phyloP scores from a whole-genome alignment of 2,888 invertebrate species.

The Drosophila incognita region DNA sequence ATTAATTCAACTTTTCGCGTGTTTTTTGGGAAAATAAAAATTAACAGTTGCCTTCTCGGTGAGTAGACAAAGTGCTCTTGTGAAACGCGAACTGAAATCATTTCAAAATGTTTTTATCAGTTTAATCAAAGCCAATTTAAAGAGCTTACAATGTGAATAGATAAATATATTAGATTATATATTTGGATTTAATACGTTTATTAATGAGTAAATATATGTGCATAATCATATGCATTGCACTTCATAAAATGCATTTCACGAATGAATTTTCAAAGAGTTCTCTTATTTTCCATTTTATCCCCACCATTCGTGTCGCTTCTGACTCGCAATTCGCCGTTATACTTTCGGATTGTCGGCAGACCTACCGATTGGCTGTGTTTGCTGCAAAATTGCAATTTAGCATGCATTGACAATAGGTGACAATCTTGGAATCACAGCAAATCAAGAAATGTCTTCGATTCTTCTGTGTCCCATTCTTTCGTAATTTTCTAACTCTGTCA shows the following conservation, averaged over 20 bases:
- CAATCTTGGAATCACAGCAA: background rate
- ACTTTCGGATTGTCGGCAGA: background rate
- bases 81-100: background rate
- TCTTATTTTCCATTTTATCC: background rate
- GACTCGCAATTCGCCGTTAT: background rate
- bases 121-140: background rate
- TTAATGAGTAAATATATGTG: background rate
- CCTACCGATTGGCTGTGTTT: background rate
- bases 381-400: background rate
- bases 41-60: background rate
- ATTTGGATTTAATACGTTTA: background rate
- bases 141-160: background rate
- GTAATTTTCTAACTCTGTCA: background rate
- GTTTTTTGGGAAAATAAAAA: background rate
- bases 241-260: background rate
- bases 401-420: background rate
- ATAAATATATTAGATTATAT: background rate
- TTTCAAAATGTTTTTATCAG: background rate
- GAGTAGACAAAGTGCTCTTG: background rate
- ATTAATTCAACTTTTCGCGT: background rate
- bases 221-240: background rate
- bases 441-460: background rate
- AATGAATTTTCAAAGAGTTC: background rate
- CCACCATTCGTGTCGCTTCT: background rate
- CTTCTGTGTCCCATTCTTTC: background rate